Percentiles rank a stretch among this genome's conserved stretches.
Evolutionary conservation across 2,888 invertebrate genomes (phyloP).

Genomic region (Tridacna gigas): DNA sequence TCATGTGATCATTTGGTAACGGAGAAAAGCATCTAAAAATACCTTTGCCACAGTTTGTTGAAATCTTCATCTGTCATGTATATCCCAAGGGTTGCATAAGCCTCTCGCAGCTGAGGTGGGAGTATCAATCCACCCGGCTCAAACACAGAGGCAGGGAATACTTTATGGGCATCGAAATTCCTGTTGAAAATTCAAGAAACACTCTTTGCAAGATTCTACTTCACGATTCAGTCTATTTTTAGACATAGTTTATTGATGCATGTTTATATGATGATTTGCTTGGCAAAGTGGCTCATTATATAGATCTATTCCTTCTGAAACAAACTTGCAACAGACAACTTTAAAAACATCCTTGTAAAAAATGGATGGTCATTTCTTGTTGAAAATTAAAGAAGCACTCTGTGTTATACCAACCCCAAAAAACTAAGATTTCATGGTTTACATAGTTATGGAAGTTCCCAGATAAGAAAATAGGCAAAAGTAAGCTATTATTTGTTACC

Average conservation of each 20-base stretch:
- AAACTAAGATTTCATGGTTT: no score
- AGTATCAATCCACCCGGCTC: constrained; percentile 69
- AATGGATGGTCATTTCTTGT: constrained; percentile 63
- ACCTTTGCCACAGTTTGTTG: constrained; percentile 76
- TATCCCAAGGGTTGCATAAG: constrained; percentile 70
- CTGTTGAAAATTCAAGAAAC: constrained; percentile 54
- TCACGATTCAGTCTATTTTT: no score
- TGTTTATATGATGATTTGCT: no score
- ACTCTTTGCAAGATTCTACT: no score
- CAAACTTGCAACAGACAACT: background rate
- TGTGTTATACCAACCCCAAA: no score
- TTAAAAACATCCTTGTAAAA: background rate
- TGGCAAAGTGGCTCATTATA: no score
- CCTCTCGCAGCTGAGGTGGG: constrained; percentile 74
- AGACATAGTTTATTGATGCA: no score
- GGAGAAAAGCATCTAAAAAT: background rate
- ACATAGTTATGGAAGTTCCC: no score
- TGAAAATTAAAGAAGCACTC: constrained; percentile 17
- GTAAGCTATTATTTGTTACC: constrained; percentile 49
- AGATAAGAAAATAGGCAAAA: no score
- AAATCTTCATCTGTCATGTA: constrained; percentile 71
- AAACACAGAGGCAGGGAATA: constrained; percentile 73
- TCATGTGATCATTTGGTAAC: no score
- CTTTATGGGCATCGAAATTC: constrained; percentile 65
- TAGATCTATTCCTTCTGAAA: no score